Evolutionary conservation across 2,113 vertebrate species (phyloP).

Genomic region (Mirza zaza): DNA sequence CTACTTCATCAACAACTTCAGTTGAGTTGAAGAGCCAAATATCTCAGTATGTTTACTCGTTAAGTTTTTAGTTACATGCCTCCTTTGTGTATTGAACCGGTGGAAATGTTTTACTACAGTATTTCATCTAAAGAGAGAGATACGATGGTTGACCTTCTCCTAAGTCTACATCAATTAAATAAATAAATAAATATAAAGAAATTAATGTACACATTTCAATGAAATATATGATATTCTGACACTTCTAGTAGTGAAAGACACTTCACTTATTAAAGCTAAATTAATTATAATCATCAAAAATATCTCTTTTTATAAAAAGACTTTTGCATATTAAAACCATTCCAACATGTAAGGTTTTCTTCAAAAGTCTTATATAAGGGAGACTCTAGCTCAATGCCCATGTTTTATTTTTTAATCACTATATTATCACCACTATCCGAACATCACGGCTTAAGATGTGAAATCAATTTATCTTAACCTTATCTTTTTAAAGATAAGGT

Average conservation of each 20-base stretch:
- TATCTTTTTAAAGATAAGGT: neutral
- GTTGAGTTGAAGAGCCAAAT: neutral
- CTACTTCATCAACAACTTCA: neutral
- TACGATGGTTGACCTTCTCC: neutral
- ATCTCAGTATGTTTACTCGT: neutral
- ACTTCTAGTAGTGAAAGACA: neutral
- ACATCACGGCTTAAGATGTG: neutral
- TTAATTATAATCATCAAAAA: constrained; percentile 4
- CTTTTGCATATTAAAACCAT: neutral
- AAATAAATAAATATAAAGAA: neutral
- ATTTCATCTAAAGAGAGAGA: neutral
- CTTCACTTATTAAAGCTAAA: constrained; percentile 7
- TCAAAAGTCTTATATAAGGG: neutral
- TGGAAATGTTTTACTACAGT: neutral
- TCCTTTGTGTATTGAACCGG: neutral
- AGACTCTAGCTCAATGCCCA: neutral
- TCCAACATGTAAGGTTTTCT: neutral
- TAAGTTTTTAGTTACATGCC: neutral
- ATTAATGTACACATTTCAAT: neutral
- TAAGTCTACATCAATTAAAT: neutral
- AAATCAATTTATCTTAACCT: neutral
- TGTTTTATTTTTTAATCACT: neutral
- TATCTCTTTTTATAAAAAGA: neutral
- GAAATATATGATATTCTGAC: neutral
- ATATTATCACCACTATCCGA: neutral